These are phyloP conservation scores for Hypothenemus hampei DNA, from an alignment of 1,140 invertebrate species.

Conservation along the genomic window DNA sequence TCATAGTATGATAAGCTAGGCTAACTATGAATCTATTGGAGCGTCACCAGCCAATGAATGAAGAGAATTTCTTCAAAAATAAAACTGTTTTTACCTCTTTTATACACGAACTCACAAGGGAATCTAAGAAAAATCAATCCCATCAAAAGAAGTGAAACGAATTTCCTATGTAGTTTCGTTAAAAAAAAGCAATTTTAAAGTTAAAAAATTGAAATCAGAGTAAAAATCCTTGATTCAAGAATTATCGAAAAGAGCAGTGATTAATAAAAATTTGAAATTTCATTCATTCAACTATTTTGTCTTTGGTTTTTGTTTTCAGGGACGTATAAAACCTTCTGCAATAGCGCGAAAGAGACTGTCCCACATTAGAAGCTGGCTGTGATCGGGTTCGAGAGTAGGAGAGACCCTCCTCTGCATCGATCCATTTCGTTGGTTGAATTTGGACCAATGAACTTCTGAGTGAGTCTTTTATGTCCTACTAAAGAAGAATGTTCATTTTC, in stretches of 20 bases:
- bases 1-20: background rate
- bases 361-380: too few relatives aligned
- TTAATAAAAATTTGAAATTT: background rate
- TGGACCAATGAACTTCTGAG: constrained; percentile 9
- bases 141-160: background rate
- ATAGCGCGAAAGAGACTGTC: constrained; percentile 8
- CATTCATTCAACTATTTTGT: background rate
- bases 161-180: too few relatives aligned
- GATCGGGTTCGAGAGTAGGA: background rate
- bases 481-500: too few relatives aligned
- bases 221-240: background rate
- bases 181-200: too few relatives aligned
- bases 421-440: constrained; percentile 1
- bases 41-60: background rate
- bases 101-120: constrained; percentile 1
- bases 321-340: background rate
- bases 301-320: background rate
- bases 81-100: constrained; percentile 7
- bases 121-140: background rate
- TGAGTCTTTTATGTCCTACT: too few relatives aligned
- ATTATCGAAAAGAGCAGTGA: background rate
- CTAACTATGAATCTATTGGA: background rate
- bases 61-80: background rate
- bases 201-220: too few relatives aligned
- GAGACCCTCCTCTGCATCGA: background rate